Evolutionary conservation across 2,888 invertebrate species (phyloP).

Genomic region (Tanytarsus gracilentus): DNA sequence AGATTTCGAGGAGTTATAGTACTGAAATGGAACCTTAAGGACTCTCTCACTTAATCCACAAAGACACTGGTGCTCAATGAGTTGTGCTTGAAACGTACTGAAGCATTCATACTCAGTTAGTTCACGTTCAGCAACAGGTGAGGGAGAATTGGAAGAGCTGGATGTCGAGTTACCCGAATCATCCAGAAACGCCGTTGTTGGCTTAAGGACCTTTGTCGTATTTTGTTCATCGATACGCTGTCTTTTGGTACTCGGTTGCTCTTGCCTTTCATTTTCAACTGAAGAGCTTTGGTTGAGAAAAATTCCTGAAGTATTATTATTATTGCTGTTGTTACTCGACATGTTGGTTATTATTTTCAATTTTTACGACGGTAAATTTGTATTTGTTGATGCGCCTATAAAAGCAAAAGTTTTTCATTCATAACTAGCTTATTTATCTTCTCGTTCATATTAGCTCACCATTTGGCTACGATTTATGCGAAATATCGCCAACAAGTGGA

Average conservation of each 20-base stretch:
- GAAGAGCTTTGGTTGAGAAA: not conserved
- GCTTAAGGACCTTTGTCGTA: not conserved
- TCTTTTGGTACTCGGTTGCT: slow-evolving; percentile 79
- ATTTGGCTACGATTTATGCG: slow-evolving; percentile 6
- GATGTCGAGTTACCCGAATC: slow-evolving; percentile 27
- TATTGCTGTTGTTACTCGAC: slow-evolving; percentile 27
- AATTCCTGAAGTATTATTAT: slow-evolving; percentile 20
- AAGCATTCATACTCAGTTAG: slow-evolving; percentile 9
- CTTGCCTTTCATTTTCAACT: slow-evolving; percentile 10
- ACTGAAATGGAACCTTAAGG: slow-evolving; percentile 60
- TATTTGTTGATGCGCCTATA: slow-evolving; percentile 24
- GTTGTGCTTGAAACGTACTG: slow-evolving; percentile 42
- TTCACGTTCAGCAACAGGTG: not conserved
- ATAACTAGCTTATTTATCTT: too few relatives aligned
- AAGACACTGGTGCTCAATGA: slow-evolving; percentile 63
- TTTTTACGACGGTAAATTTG: not conserved
- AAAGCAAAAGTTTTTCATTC: too few relatives aligned
- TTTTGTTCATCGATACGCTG: slow-evolving; percentile 52
- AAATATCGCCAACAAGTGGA: too few relatives aligned
- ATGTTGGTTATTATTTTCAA: slow-evolving; percentile 8
- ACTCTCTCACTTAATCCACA: slow-evolving; percentile 65
- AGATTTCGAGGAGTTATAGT: not conserved
- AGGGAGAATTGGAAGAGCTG: slow-evolving; percentile 10
- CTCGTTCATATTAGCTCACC: slow-evolving; percentile 10
- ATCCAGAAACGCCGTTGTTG: slow-evolving; percentile 8